Base-by-base conservation (phyloP, 2,113 vertebrate genomes). In the Sinosuthora webbiana region DNA sequence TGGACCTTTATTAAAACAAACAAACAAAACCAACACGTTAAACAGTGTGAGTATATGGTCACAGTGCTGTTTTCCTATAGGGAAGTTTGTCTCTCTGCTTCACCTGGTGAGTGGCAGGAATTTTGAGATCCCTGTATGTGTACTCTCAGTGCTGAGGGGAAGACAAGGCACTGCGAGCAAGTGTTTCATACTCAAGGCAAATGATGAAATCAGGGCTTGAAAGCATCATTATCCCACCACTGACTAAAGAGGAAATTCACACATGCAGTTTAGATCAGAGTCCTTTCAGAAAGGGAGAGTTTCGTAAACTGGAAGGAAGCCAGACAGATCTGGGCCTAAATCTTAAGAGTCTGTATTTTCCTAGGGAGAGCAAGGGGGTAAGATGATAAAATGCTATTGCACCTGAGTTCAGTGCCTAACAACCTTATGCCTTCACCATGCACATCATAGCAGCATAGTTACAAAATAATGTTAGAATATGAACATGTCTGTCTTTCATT, bases 1-100 rank as follows among this genome's bases (percentile, higher is more conserved):
- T 98, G 97, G 81, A 99, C 97, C 99, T 99, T 84, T 21, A 89
- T 68, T 37, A 17, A 86, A 68, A 35, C 23, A 52, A 41, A 67
- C 18, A 55, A 65, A 76, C 21, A 41, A 7, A 4, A 13, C 6
- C 15, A 69, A 49, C 10, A 19, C 1, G 9, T 80, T 90, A 59
- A 80, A 50, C 15, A 47, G 15, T 11, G 11, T 28, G 31, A 85
- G n/a, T 24, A 64, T 10, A 52, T 1, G 0, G 24, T 28, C 64
- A 78, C 35, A 68, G 1, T 1, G 1, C 20, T 56, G 9, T 7
- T 79, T 11, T 68, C 76, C 33, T 76, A 5, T 0, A 18, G 7
- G 13, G 19, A 20, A 64, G 31, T 62, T 45, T 75, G 12, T 68
- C 22, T n/a, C 39, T 60, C 47, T 74, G 52, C 17, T 71, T 78